These are phyloP conservation scores for Naso thynnoides DNA, from an alignment of 2,797 vertebrate species.

Conservation along the genomic window DNA sequence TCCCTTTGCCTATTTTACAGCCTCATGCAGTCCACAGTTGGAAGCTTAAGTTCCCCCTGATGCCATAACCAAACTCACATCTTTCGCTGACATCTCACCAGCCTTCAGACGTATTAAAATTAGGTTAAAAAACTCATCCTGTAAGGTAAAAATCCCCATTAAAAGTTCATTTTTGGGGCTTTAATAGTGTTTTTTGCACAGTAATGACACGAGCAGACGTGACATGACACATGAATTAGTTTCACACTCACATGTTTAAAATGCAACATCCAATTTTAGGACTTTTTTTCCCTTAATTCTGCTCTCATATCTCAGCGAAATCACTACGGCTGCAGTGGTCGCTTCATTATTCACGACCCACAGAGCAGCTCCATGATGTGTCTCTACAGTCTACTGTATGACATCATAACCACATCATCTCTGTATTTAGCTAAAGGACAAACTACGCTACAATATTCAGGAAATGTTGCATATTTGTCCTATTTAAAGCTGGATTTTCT, in stretches of 20 bases:
- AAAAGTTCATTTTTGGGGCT: too few relatives aligned
- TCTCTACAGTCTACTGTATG: constrained; percentile 3
- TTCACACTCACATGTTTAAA: neutral
- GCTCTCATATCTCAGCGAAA: neutral
- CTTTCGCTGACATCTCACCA: neutral
- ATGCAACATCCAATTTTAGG: neutral
- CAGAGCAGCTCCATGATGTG: constrained; percentile 23
- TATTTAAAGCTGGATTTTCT: neutral
- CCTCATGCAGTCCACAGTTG: constrained; percentile 10
- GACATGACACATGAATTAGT: neutral
- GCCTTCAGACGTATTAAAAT: neutral
- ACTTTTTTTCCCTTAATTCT: neutral
- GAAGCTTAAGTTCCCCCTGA: neutral
- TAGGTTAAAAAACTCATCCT: neutral
- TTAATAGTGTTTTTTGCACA: neutral
- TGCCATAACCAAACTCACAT: constrained; percentile 3
- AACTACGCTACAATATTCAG: neutral
- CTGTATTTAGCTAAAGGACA: constrained; percentile 8
- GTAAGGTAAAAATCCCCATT: neutral
- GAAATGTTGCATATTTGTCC: neutral
- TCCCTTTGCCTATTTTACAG: constrained; percentile 29
- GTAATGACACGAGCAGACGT: neutral
- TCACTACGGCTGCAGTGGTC: constrained; percentile 18
- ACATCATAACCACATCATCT: constrained; percentile 18
- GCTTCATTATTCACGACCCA: constrained; percentile 34